Percentiles rank a stretch among this genome's conserved stretches.
phyloP scores from a whole-genome alignment of 1,140 invertebrate genomes.

The Wiebesia pumilae region DNA sequence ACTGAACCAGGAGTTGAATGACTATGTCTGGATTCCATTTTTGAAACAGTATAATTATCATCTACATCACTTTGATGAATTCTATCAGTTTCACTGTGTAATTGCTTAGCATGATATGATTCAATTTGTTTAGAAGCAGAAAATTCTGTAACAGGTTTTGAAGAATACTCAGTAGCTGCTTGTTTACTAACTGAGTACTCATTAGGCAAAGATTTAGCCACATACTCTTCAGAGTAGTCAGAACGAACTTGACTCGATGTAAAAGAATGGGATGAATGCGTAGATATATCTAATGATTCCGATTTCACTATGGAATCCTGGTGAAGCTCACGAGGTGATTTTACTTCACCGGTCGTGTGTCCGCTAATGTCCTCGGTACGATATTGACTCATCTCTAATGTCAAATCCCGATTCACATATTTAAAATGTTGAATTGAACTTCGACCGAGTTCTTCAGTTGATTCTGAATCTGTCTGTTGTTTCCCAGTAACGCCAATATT shows the following conservation, averaged over 20 bases:
- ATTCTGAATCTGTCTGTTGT: constrained; percentile 68
- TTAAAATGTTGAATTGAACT: constrained; percentile 33
- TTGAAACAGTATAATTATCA: constrained; percentile 69
- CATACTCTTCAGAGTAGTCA: constrained; percentile 66
- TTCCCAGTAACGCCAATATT: constrained; percentile 70
- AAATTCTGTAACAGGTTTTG: constrained; percentile 63
- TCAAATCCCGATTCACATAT: constrained; percentile 69
- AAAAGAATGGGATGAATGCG: constrained; percentile 63
- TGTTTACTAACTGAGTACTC: constrained; percentile 43
- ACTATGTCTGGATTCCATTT: constrained; percentile 63
- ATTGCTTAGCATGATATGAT: constrained; percentile 64
- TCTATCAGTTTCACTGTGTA: constrained; percentile 63
- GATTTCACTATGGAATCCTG: constrained; percentile 66
- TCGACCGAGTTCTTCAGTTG: background rate
- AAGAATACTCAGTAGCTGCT: constrained; percentile 57
- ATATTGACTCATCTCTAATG: constrained; percentile 76
- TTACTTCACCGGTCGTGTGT: constrained; percentile 72
- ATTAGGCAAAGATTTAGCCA: constrained; percentile 29
- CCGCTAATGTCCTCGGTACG: constrained; percentile 72
- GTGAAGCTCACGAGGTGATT: constrained; percentile 68
- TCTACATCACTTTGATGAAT: constrained; percentile 65
- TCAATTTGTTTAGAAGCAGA: constrained; percentile 60
- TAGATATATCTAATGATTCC: constrained; percentile 66
- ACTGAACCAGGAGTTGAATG: constrained; percentile 29
- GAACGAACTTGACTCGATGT: constrained; percentile 59